Evolutionary conservation across 2,113 vertebrate genomes (phyloP).

Genomic region (Macaca mulatta): DNA sequence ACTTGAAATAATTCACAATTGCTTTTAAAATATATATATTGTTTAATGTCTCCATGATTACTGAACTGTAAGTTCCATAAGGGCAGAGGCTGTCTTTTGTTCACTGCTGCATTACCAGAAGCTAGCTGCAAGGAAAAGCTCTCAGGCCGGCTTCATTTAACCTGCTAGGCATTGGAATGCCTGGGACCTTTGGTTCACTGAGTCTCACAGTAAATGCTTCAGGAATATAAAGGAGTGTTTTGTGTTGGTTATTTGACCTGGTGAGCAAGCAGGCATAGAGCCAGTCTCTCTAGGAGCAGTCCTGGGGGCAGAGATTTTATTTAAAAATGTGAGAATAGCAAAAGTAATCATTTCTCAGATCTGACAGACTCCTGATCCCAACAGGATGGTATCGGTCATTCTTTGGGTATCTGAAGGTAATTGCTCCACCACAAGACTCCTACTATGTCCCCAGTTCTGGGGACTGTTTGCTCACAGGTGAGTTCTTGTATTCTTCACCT

Average conservation of each 20-base stretch:
- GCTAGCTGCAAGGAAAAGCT: background rate
- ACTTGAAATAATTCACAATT: conserved; percentile 18
- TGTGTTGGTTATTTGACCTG: background rate
- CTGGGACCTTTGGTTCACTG: background rate
- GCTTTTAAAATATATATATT: background rate
- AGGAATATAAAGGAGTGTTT: background rate
- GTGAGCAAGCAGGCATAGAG: background rate
- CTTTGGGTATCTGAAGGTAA: background rate
- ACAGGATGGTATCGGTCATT: background rate
- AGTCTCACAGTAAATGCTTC: background rate
- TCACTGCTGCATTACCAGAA: background rate
- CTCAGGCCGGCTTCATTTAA: background rate
- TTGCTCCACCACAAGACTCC: background rate
- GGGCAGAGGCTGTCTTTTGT: background rate
- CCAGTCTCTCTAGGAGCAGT: background rate
- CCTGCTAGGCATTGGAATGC: background rate
- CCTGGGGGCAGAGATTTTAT: background rate
- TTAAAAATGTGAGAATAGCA: background rate
- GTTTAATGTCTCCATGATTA: background rate
- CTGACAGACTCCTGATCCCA: background rate
- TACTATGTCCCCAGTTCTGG: background rate
- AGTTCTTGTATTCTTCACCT: background rate
- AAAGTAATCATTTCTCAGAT: background rate
- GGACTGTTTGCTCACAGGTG: background rate
- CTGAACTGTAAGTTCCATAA: background rate